Percentiles rank a stretch among this genome's conserved stretches.
phyloP scores from a whole-genome alignment of 2,113 vertebrate species.

The Protomyctophum bolini region DNA sequence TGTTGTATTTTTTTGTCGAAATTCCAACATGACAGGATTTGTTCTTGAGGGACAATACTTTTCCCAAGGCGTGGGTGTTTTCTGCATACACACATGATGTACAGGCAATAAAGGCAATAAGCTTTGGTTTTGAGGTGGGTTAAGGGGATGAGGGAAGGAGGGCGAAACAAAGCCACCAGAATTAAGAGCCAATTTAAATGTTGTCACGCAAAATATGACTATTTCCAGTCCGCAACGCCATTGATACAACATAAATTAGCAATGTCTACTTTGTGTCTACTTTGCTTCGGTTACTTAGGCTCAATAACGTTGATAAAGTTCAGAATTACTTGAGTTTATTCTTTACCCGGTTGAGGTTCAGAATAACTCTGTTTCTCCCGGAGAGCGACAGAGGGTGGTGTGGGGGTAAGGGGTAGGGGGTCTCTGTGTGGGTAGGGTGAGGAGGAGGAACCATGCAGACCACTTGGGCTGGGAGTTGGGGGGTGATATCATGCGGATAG shows the following conservation, averaged over 20 bases:
- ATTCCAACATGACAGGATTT: constrained; percentile 6
- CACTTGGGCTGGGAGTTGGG: not conserved
- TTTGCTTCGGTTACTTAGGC: not conserved
- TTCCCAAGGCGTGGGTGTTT: constrained; percentile 42
- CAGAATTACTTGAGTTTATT: not conserved
- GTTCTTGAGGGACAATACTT: constrained; percentile 18
- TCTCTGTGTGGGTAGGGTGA: constrained; percentile 25
- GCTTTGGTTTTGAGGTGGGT: constrained; percentile 60
- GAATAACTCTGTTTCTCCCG: not conserved
- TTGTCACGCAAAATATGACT: too few relatives aligned
- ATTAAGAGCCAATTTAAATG: too few relatives aligned
- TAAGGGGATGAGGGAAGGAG: not conserved
- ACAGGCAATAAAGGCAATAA: constrained; percentile 60
- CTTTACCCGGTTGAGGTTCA: too few relatives aligned
- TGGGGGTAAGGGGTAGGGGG: not conserved
- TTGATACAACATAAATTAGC: too few relatives aligned
- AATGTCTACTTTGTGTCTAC: not conserved
- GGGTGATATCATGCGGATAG: constrained; percentile 19
- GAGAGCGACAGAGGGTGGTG: not conserved
- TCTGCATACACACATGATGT: constrained; percentile 34
- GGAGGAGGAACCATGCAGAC: constrained; percentile 35
- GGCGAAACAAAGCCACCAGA: too few relatives aligned
- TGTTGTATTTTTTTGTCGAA: not conserved
- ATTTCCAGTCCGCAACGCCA: too few relatives aligned
- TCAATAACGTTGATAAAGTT: not conserved